Evolutionary conservation across 2,888 invertebrate genomes (phyloP).

Genomic region (Ophion costatus): DNA sequence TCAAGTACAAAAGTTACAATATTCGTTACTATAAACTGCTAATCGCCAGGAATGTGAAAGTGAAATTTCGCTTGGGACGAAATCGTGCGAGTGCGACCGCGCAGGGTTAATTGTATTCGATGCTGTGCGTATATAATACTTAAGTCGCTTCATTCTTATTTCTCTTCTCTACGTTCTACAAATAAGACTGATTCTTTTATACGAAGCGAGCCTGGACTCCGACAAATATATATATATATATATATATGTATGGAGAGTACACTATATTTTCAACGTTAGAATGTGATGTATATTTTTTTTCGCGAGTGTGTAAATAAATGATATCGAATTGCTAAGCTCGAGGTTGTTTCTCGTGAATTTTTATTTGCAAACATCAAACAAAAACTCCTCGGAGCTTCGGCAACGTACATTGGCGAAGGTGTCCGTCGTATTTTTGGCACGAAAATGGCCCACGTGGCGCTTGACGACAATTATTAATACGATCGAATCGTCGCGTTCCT

Average conservation of each 20-base stretch:
- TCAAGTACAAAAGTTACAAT: too few species aligned
- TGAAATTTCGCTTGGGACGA: too few species aligned
- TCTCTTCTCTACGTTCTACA: constrained; percentile 41
- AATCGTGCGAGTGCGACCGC: too few species aligned
- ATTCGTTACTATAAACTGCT: too few species aligned
- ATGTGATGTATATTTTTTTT: constrained; percentile 34
- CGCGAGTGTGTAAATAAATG: constrained; percentile 42
- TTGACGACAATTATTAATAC: background rate
- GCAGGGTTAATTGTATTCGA: background rate
- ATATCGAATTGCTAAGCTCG: constrained; percentile 15
- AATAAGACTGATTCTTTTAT: constrained; percentile 64
- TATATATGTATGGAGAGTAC: constrained; percentile 2
- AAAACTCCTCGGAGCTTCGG: background rate
- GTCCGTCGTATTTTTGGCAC: background rate
- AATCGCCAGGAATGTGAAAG: too few species aligned
- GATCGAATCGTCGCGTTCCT: background rate
- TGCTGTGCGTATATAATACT: constrained; percentile 15
- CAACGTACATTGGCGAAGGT: background rate
- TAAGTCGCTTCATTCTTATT: constrained; percentile 1
- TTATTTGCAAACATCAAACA: background rate
- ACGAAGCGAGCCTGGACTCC: constrained; percentile 34
- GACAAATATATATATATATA: constrained; percentile 16
- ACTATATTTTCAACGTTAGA: constrained; percentile 47
- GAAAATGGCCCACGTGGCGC: background rate
- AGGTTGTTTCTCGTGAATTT: background rate